Evolutionary conservation across 2,113 vertebrate species (phyloP).

Genomic region (human (Homo sapiens)): DNA sequence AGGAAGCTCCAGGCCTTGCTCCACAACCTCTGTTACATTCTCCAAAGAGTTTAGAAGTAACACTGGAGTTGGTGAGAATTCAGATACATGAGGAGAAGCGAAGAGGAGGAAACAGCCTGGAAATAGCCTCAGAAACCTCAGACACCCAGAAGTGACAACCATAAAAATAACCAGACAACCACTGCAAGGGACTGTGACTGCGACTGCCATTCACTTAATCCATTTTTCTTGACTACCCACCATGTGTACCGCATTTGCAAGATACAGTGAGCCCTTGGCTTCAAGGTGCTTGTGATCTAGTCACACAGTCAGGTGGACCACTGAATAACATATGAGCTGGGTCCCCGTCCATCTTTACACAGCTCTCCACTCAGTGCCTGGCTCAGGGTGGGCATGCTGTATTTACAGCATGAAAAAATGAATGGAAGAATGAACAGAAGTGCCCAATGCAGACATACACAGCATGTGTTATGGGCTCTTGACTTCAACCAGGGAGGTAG

Average conservation of each 20-base stretch:
- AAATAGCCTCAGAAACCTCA: neutral
- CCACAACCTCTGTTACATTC: neutral
- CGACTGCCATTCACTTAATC: neutral
- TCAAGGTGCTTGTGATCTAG: neutral
- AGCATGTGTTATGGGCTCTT: neutral
- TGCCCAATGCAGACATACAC: neutral
- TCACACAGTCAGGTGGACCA: neutral
- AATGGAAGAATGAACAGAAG: neutral
- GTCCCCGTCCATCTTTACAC: neutral
- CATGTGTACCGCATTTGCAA: fast-evolving
- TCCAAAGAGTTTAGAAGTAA: neutral
- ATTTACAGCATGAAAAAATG: neutral
- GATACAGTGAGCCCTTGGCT: neutral
- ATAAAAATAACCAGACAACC: neutral
- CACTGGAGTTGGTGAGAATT: too few species aligned
- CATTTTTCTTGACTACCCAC: neutral
- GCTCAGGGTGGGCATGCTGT: neutral
- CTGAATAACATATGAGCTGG: neutral
- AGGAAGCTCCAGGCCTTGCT: neutral
- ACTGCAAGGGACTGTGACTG: neutral
- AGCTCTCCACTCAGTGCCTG: neutral
- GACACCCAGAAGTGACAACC: neutral
- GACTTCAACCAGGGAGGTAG: neutral
- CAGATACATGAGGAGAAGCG: neutral
- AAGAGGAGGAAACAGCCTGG: neutral